Base-by-base conservation (phyloP, 2,797 vertebrate species). In the Nannoperca australis region DNA sequence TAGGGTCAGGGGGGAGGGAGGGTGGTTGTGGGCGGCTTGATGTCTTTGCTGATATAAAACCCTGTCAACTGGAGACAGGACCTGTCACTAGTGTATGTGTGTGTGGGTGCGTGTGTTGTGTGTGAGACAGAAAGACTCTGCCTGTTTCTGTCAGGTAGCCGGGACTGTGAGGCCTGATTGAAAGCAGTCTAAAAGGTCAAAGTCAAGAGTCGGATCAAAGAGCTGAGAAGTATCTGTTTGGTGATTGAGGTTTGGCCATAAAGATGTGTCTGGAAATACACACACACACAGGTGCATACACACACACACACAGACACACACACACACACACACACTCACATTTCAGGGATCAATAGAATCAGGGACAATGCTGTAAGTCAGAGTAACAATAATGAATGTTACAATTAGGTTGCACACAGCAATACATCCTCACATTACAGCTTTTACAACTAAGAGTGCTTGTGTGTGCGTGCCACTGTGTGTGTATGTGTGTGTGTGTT, bases 1-100 rank as follows among this genome's bases (percentile, higher is more conserved):
- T 81, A 53, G 89, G 90, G 89, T 91, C 85, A 75, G 42, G 30
- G 20, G 55, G 70, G 63, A 36, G 47, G 61, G 73, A 40, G 70
- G 74, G 76, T 72, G 71, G 67, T 50, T 77, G 78, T 81, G 85
- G 82, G 69, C 67, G 50, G 78, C 86, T 90, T 86, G 84, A 90
- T 92, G 90, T 91, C 89, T 85, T 78, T 84, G 78, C 85, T 90
- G 91, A 91, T 92, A 92, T 91, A 92, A 94, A 92, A 86, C 90
- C 90, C 89, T 91, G 92, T 92, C 90, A 91, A 72, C 79, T 85
- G 80, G 73, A 88, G 89, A 92, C 89, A 88, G 81, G 86, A 74
- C 76, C 85, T 92, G 86, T 91, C 90, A 88, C 72, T 66, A 3
- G 13, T 27, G 42, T 27, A 40, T 44, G 69, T 65, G 79, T 59